Conservation (phyloP, 2,888 invertebrate species). For the Eupithecia insigniata region DNA sequence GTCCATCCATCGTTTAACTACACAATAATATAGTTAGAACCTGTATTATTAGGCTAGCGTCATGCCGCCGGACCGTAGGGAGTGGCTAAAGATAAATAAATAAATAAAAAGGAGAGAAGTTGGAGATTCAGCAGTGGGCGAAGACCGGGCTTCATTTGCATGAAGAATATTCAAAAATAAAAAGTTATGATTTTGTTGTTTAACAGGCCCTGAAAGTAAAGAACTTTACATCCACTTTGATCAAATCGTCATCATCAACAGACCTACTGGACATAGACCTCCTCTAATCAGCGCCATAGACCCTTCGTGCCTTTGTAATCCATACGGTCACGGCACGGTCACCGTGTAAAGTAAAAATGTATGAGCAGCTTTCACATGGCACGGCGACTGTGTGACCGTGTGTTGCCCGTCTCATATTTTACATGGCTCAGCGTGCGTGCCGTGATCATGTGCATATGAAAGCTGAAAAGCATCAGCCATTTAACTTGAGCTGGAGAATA, state of each 20-base stretch:
- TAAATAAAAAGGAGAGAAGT: too few relatives aligned
- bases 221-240: background rate
- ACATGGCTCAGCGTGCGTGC: too few relatives aligned
- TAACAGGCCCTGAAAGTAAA: background rate
- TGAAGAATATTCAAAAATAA: background rate
- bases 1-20: background rate
- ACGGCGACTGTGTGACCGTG: too few relatives aligned
- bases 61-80: background rate
- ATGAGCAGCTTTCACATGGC: too few relatives aligned
- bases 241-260: background rate
- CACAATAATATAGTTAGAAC: background rate
- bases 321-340: too few relatives aligned
- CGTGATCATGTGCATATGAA: too few relatives aligned
- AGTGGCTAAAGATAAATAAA: background rate
- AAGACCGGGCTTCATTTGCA: background rate
- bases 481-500: conserved; percentile 9
- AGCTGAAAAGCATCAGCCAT: conserved; percentile 14
- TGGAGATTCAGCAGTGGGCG: background rate
- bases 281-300: background rate
- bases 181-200: background rate
- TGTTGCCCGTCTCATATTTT: too few relatives aligned
- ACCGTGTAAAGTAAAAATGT: too few relatives aligned
- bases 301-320: too few relatives aligned
- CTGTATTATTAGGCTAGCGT: background rate
- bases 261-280: background rate